phyloP scores from a whole-genome alignment of 1,140 invertebrate genomes.

The Nasonia vitripennis region DNA sequence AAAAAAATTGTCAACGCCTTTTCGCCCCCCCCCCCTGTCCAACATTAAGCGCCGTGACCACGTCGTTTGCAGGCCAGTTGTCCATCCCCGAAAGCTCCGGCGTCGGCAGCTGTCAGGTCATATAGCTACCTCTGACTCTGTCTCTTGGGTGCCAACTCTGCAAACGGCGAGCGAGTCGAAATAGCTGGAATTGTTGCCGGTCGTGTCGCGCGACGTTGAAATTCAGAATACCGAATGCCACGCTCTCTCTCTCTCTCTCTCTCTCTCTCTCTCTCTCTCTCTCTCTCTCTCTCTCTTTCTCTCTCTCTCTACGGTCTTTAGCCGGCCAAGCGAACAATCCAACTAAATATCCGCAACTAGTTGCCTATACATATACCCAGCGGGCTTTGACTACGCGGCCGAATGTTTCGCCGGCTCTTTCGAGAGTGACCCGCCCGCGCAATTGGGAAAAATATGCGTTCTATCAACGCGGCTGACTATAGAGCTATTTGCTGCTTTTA shows the following conservation, averaged over 20 bases:
- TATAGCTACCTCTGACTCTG: conserved; percentile 9
- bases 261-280: background rate
- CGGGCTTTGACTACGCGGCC: conserved; percentile 7
- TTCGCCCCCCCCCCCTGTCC: background rate
- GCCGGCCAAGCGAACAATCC: background rate
- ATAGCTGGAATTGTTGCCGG: conserved; percentile 49
- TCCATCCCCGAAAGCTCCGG: background rate
- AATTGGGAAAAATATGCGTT: conserved; percentile 29
- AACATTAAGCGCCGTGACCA: background rate
- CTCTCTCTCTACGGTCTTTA: conserved; percentile 11
- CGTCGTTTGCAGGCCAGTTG: conserved; percentile 30
- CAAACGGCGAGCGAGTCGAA: conserved; percentile 13
- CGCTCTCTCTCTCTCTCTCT: background rate
- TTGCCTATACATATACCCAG: background rate
- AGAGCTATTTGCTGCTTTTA: background rate
- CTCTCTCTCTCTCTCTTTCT: background rate
- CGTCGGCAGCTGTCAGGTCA: background rate
- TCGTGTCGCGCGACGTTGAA: conserved; percentile 40
- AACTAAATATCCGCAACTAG: conserved; percentile 46
- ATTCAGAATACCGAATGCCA: conserved; percentile 29
- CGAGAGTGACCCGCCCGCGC: background rate
- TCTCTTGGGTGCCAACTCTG: conserved; percentile 37
- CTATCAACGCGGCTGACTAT: background rate
- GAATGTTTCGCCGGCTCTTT: conserved; percentile 21
- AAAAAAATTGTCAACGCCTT: conserved; percentile 36